These are phyloP conservation scores for human (Homo sapiens) DNA, from an alignment of 2,113 vertebrate genomes.

Conservation along the genomic window GRCh38 chr6:126977501-126978000, in stretches of 20 bases:
- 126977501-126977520: neutral
- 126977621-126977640: neutral
- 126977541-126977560: neutral
- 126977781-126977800: neutral
- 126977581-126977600: neutral
- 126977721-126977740: neutral
- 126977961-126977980: neutral
- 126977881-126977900: neutral
- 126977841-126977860: neutral
- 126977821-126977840: constrained; percentile 4
- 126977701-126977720: neutral
- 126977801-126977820: neutral
- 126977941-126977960: neutral
- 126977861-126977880: neutral
- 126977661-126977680: neutral
- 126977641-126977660: neutral
- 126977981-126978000: neutral
- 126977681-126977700: neutral
- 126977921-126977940: neutral
- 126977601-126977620: neutral
- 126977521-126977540: constrained; percentile 29
- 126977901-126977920: neutral
- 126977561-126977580: neutral
- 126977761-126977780: neutral
- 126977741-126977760: neutral